Conservation (phyloP, 2,888 invertebrate genomes). For the Andricus curvator region DNA sequence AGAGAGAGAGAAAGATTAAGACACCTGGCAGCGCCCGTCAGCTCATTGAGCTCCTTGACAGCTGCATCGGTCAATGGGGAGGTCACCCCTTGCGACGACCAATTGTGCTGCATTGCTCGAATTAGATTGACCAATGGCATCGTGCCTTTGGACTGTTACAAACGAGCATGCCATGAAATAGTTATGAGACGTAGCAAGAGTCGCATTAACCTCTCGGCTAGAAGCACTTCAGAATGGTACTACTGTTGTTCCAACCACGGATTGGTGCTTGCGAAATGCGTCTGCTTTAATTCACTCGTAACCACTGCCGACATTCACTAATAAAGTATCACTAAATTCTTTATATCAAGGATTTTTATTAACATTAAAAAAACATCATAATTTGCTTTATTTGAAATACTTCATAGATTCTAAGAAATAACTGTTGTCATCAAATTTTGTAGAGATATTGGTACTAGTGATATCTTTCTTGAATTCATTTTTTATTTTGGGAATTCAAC, state of each 20-base stretch:
- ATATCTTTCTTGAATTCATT: no score
- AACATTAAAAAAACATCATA: no score
- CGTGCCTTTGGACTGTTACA: slow-evolving; percentile 50
- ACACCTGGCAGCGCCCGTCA: slow-evolving; percentile 74
- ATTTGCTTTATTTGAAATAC: neutral
- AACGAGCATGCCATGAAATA: slow-evolving; percentile 56
- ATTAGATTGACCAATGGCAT: slow-evolving; percentile 65
- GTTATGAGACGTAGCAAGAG: slow-evolving; percentile 51
- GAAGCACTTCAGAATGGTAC: neutral
- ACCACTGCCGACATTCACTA: neutral
- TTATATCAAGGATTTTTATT: neutral
- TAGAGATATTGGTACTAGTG: no score
- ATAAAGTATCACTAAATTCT: neutral
- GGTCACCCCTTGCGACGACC: slow-evolving; percentile 62
- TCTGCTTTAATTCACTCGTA: neutral
- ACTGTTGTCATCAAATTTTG: neutral
- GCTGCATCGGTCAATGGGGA: slow-evolving; percentile 72
- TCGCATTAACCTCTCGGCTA: slow-evolving; percentile 38
- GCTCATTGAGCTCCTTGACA: slow-evolving; percentile 74
- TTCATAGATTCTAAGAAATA: neutral
- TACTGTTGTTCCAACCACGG: slow-evolving; percentile 41
- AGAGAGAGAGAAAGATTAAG: slow-evolving; percentile 45
- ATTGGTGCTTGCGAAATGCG: slow-evolving; percentile 34
- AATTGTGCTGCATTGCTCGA: slow-evolving; percentile 67
- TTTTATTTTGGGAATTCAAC: no score